Percentiles rank a stretch among this genome's conserved stretches.
Evolutionary conservation across 2,113 vertebrate genomes (phyloP).

Genomic region (Oryctolagus cuniculus): DNA sequence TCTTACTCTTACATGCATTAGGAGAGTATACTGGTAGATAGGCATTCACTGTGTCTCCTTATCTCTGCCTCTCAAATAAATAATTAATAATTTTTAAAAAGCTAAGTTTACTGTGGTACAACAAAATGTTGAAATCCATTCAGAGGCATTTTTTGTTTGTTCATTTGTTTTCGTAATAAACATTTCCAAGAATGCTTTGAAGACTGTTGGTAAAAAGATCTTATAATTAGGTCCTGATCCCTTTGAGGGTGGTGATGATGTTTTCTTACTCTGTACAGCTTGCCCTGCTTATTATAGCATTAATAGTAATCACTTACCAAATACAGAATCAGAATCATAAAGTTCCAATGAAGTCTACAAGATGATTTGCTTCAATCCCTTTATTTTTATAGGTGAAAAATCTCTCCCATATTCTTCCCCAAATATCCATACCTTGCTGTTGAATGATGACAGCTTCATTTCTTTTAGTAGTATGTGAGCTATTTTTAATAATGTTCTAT

Average conservation of each 20-base stretch:
- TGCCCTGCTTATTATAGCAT: neutral
- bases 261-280: conserved; percentile 4
- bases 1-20: too few relatives aligned
- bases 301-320: neutral
- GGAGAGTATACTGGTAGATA: too few relatives aligned
- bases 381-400: neutral
- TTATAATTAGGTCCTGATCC: neutral
- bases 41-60: too few relatives aligned
- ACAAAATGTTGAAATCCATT: too few relatives aligned
- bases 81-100: too few relatives aligned
- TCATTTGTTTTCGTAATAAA: too few relatives aligned
- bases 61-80: too few relatives aligned
- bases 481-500: conserved; percentile 24
- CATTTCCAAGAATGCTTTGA: too few relatives aligned
- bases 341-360: neutral
- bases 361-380: neutral
- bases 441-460: neutral
- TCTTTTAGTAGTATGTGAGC: neutral
- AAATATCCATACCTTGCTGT: neutral
- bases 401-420: neutral
- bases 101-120: too few relatives aligned
- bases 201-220: neutral
- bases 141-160: too few relatives aligned
- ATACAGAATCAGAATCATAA: neutral
- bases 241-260: neutral